Evolutionary conservation across 2,113 vertebrate genomes (phyloP), one percentile per base, ranked within the genome.

Genomic region (Muscicapa adusta): DNA sequence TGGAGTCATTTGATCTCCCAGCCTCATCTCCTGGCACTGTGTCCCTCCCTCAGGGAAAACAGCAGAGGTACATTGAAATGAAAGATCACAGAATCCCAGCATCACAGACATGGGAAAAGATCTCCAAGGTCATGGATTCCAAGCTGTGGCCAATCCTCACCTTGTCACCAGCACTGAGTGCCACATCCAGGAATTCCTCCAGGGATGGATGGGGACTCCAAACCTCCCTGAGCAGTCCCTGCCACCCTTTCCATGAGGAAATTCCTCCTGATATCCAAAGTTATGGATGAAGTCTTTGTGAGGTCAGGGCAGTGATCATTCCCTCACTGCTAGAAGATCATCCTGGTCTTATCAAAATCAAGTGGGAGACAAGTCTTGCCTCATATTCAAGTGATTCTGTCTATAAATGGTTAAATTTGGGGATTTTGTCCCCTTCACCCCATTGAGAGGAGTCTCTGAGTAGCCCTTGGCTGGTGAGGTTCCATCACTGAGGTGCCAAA

Each of bases 141-240:
- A 26, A 31, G 14, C 42, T 63, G 34, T 26, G 57, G 0, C 14
- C 0, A 1, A 42, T 34, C 0, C 14, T 17, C 42, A 63, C 34
- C 50, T 9, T 50, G 26, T 50, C 22, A 0, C 25, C 34, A 71
- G 40, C 56, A 0, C 42, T 57, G 66, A 34, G 26, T 42, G 58
- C 17, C 31, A 57, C 20, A 1, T 22, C 42, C 75, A 57, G 42
- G 6, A 0, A 0, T 80, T 65, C 58, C 67, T 80, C 14, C 67
- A 58, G 76, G 43, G 8, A 5, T 26, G 36, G 34, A 18, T 18
- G 31, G 31, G 17, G 1, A 43, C 33, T 73, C 61, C 85, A 57
- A 18, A 58, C 33, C 12, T 65, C 12, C 33, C 36, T 20, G 58
- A 12, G 43, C 51, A 72, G 4, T 31, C 24, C 25, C 48, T 50